phyloP scores from a whole-genome alignment of 1,140 invertebrate genomes.

The Atopsyche davidsoni region DNA sequence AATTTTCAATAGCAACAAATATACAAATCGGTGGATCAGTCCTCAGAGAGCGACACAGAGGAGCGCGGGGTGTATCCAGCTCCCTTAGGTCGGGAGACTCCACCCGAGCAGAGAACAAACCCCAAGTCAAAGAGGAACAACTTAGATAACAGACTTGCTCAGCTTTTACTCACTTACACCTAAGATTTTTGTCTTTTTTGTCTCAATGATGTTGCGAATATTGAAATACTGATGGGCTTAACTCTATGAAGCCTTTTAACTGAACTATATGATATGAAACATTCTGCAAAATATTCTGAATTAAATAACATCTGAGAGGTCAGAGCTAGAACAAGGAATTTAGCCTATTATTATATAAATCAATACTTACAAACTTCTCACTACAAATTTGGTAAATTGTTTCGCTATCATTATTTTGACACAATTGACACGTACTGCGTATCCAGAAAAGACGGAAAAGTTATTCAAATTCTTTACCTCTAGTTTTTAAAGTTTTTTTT shows the following conservation, averaged over 20 bases:
- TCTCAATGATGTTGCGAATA: constrained; percentile 11
- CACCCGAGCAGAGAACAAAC: background rate
- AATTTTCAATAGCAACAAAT: background rate
- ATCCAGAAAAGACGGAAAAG: constrained; percentile 5
- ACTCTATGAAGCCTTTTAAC: no score
- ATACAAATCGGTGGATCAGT: background rate
- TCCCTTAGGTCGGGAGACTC: background rate
- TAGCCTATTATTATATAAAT: no score
- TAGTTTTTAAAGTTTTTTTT: constrained; percentile 3
- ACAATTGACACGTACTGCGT: constrained; percentile 2
- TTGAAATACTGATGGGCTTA: background rate
- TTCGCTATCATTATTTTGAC: constrained; percentile 15
- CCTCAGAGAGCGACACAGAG: background rate
- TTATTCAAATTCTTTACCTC: no score
- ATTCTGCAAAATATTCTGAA: background rate
- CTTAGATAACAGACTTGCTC: constrained; percentile 3
- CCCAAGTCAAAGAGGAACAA: background rate
- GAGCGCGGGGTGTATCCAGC: background rate
- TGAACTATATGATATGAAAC: background rate
- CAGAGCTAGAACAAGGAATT: no score
- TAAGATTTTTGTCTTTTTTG: constrained; percentile 3
- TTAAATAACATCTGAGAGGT: no score
- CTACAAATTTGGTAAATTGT: constrained; percentile 1
- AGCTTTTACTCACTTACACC: constrained; percentile 4
- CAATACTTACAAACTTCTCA: background rate